Conservation (phyloP, 1,140 invertebrate species). For the Drosophila obscura region DNA sequence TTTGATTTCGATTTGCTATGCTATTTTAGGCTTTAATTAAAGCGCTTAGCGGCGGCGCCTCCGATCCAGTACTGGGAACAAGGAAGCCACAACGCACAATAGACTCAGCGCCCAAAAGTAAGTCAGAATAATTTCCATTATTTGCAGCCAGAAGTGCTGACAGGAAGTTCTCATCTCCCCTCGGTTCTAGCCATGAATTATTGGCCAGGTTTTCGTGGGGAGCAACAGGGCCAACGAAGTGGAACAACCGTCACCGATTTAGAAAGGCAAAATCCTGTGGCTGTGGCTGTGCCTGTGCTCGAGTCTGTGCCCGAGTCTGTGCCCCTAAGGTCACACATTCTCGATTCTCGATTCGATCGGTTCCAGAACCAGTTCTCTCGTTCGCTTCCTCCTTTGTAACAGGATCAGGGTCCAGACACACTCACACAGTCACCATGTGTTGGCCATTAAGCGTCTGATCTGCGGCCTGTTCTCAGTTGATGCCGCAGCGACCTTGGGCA, state of each 20-base stretch:
- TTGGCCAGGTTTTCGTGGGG: slow-evolving; percentile 37
- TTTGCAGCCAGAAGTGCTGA: slow-evolving; percentile 42
- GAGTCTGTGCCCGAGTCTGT: slow-evolving; percentile 60
- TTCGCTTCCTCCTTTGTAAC: slow-evolving; percentile 69
- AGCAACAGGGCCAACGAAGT: slow-evolving; percentile 32
- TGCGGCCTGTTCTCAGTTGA: slow-evolving; percentile 33
- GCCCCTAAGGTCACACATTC: slow-evolving; percentile 47
- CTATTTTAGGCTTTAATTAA: slow-evolving; percentile 63
- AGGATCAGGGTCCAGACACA: slow-evolving; percentile 51
- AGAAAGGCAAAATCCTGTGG: slow-evolving; percentile 70
- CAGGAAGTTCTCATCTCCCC: slow-evolving; percentile 65
- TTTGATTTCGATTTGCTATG: slow-evolving; percentile 62
- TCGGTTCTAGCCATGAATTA: slow-evolving; percentile 63
- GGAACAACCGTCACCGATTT: slow-evolving; percentile 45
- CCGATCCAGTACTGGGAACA: slow-evolving; percentile 23
- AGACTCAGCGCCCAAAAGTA: slow-evolving; percentile 18
- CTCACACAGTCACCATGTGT: slow-evolving; percentile 28
- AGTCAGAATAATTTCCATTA: slow-evolving; percentile 45
- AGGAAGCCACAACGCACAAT: slow-evolving; percentile 13
- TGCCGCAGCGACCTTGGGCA: slow-evolving; percentile 58
- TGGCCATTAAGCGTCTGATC: slow-evolving; percentile 58
- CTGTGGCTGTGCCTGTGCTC: no score
- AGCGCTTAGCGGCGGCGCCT: slow-evolving; percentile 25
- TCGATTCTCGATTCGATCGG: slow-evolving; percentile 15
- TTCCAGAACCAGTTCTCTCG: slow-evolving; percentile 38